These are phyloP conservation scores for Ancistrus triradiatus DNA, from an alignment of 2,113 vertebrate species.

Conservation along the genomic window DNA sequence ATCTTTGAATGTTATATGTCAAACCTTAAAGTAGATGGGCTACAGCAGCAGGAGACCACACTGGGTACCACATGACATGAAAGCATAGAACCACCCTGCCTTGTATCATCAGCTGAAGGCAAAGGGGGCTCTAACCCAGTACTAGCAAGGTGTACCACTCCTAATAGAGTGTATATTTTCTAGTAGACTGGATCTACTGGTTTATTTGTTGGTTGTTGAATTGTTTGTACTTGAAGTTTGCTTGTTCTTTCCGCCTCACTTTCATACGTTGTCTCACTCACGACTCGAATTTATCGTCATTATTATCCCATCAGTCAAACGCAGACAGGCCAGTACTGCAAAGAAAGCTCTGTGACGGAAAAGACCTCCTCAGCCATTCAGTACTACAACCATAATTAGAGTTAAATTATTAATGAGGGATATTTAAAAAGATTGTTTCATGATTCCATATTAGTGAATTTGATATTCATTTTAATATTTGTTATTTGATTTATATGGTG, in stretches of 20 bases:
- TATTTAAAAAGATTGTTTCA: conserved; percentile 89
- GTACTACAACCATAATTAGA: conserved; percentile 82
- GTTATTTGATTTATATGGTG: conserved; percentile 91
- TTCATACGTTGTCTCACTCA: conserved; percentile 19
- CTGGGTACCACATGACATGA: no score
- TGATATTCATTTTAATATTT: conserved; percentile 93
- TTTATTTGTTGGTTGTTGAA: no score
- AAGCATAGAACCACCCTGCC: no score
- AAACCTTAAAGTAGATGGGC: no score
- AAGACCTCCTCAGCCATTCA: conserved; percentile 20
- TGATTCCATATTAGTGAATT: conserved; percentile 88
- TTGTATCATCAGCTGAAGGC: no score
- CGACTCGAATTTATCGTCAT: conserved; percentile 49
- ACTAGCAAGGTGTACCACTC: no score
- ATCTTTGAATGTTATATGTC: no score
- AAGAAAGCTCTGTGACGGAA: conserved; percentile 50
- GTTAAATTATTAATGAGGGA: conserved; percentile 91
- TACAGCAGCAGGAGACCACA: no score
- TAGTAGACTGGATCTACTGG: no score
- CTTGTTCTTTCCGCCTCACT: conserved; percentile 3
- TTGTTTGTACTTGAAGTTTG: not conserved
- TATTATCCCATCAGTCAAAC: conserved; percentile 52
- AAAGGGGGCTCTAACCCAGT: no score
- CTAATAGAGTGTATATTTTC: no score
- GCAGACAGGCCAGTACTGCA: conserved; percentile 39